Evolutionary conservation across 2,113 vertebrate species (phyloP), one percentile per base, ranked within the genome.

Genomic region (Pedetes capensis): DNA sequence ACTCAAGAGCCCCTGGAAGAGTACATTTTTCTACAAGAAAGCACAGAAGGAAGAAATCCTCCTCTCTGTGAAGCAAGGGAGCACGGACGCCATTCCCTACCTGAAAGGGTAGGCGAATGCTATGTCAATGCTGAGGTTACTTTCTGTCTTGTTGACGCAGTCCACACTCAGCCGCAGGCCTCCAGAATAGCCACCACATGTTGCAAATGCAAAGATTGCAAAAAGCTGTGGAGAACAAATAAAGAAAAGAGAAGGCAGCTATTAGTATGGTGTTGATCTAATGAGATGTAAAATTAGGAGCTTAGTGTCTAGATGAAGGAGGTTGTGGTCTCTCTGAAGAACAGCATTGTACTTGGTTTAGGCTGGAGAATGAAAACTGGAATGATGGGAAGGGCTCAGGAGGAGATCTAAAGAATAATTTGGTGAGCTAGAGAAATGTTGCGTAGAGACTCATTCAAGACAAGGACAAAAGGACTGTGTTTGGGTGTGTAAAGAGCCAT

Each of bases 121-220:
- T 47, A 99, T 98, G 97, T 98, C 98, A 71, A 99, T 99, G 98
- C 98, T 99, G 97, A 99, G 99, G 98, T 99, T 99, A 98, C 99
- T 99, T 98, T 99, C 99, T 14, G 99, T 99, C 98, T 99, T 99
- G 98, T 99, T 99, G 98, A 99, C 98, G 90, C 99, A 99, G 98
- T 99, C 99, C 98, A 99, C 99, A 92, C 99, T 99, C 96, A 99
- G 98, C 97, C 99, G 98, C 98, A 99, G 99, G 98, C 98, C 99
- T 96, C 99, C 99, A 22, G 99, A 99, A 98, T 99, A 99, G 95
- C 99, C 99, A 82, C 99, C 99, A 95, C 99, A 99, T 99, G 99
- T 99, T 97, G 99, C 99, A 98, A 99, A 99, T 57, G 99, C 99
- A 99, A 99, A 99, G 98, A 99, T 99, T 97, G 99, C 99, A 99